phyloP scores from a whole-genome alignment of 2,113 vertebrate genomes.

The Mormoops blainvillei region DNA sequence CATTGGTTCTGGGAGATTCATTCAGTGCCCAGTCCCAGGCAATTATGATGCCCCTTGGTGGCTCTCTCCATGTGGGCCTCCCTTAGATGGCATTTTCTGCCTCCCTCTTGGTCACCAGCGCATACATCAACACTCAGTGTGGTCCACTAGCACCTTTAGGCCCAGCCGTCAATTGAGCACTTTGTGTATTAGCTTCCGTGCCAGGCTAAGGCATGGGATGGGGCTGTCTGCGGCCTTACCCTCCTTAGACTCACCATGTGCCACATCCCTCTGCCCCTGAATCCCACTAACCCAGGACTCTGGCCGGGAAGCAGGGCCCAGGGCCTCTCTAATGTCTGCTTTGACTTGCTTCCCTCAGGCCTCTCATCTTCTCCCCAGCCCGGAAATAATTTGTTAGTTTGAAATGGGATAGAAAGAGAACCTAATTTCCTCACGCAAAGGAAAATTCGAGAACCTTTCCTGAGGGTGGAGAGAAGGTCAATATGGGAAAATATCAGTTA shows the following conservation, averaged over 20 bases:
- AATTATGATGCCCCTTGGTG: not conserved
- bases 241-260: not conserved
- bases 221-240: not conserved
- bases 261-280: not conserved
- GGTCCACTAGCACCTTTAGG: too few species aligned
- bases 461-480: not conserved
- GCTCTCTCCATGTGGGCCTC: not conserved
- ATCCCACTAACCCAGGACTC: not conserved
- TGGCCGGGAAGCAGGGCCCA: not conserved
- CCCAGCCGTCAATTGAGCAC: too few species aligned
- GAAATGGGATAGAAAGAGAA: not conserved
- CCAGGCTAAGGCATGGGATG: not conserved
- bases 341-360: not conserved
- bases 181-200: too few species aligned
- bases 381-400: not conserved
- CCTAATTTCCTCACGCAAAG: not conserved
- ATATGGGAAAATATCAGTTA: not conserved
- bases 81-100: not conserved
- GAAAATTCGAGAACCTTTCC: not conserved
- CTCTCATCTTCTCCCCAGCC: not conserved
- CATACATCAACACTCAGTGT: accelerated
- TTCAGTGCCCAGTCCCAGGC: not conserved
- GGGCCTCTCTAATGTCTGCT: not conserved
- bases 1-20: not conserved
- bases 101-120: not conserved